These are phyloP conservation scores for Plemyria rubiginata DNA, from an alignment of 2,888 invertebrate genomes.

Conservation along the genomic window DNA sequence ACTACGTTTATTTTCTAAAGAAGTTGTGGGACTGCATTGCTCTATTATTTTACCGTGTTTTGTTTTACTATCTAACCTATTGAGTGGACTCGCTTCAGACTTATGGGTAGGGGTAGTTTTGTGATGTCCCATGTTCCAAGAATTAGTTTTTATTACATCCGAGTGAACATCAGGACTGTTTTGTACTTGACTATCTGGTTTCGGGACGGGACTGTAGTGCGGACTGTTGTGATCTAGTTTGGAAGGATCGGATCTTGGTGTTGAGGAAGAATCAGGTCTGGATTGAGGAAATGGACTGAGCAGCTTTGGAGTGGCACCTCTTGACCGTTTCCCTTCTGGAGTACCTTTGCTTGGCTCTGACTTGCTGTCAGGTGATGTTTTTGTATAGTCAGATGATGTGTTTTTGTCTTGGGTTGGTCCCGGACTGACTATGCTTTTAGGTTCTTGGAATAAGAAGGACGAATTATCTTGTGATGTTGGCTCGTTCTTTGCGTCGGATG, in stretches of 20 bases:
- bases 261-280: slow-evolving; percentile 76
- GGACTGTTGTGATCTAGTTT: slow-evolving; percentile 72
- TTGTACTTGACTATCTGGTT: slow-evolving; percentile 79
- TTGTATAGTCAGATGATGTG: slow-evolving; percentile 48
- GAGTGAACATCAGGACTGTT: slow-evolving; percentile 73
- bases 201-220: slow-evolving; percentile 75
- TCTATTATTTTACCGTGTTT: slow-evolving; percentile 74
- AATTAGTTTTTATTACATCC: slow-evolving; percentile 66
- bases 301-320: slow-evolving; percentile 64
- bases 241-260: slow-evolving; percentile 68
- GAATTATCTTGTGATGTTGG: slow-evolving; percentile 59
- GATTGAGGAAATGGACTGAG: slow-evolving; percentile 73
- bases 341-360: slow-evolving; percentile 41
- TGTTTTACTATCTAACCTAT: slow-evolving; percentile 75
- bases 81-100: slow-evolving; percentile 79
- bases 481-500: slow-evolving; percentile 57
- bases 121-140: slow-evolving; percentile 75
- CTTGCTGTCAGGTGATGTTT: slow-evolving; percentile 65
- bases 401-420: slow-evolving; percentile 51
- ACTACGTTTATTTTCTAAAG: slow-evolving; percentile 76
- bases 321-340: slow-evolving; percentile 56
- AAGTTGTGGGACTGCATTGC: slow-evolving; percentile 80
- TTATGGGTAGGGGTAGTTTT: slow-evolving; percentile 77
- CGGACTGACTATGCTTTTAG: slow-evolving; percentile 66
- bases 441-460: slow-evolving; percentile 69